Conservation (phyloP, 2,888 invertebrate species). For the Catocala nupta region DNA sequence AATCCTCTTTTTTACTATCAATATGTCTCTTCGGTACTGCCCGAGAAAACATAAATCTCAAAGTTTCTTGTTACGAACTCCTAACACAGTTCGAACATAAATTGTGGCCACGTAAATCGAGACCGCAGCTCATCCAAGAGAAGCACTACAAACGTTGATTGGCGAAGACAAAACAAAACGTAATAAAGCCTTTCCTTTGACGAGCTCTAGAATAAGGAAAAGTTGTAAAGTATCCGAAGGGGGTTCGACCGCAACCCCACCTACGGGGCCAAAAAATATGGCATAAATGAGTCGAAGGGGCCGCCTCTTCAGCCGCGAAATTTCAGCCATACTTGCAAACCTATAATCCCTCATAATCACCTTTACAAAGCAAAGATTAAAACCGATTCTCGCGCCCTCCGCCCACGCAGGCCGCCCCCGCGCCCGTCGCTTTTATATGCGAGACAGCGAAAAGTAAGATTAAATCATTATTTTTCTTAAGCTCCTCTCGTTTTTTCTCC, state of each 20-base stretch:
- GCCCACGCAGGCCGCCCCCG: conserved; percentile 63
- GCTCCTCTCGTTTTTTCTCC: conserved; percentile 84
- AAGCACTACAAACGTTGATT: conserved; percentile 62
- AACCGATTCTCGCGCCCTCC: conserved; percentile 84
- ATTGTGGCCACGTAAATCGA: conserved; percentile 35
- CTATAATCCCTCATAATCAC: conserved; percentile 88
- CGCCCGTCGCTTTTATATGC: conserved; percentile 82
- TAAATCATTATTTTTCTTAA: conserved; percentile 88
- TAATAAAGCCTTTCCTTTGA: conserved; percentile 83
- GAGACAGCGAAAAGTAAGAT: conserved; percentile 86
- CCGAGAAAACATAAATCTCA: background rate
- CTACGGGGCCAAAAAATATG: conserved; percentile 81
- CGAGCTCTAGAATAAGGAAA: conserved; percentile 79
- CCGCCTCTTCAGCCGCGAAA: conserved; percentile 80
- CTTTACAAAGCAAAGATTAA: conserved; percentile 89
- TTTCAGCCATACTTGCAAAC: conserved; percentile 87
- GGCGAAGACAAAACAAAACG: conserved; percentile 74
- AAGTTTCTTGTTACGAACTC: conserved; percentile 11
- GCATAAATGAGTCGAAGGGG: conserved; percentile 79
- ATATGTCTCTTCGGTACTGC: no score
- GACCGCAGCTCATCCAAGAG: conserved; percentile 71
- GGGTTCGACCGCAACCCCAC: conserved; percentile 79
- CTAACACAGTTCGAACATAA: conserved; percentile 19
- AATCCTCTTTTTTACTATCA: no score
- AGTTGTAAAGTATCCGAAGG: conserved; percentile 78